These are phyloP conservation scores for Rhegmatorhina hoffmannsi DNA, from an alignment of 2,113 vertebrate species.

Conservation along the genomic window DNA sequence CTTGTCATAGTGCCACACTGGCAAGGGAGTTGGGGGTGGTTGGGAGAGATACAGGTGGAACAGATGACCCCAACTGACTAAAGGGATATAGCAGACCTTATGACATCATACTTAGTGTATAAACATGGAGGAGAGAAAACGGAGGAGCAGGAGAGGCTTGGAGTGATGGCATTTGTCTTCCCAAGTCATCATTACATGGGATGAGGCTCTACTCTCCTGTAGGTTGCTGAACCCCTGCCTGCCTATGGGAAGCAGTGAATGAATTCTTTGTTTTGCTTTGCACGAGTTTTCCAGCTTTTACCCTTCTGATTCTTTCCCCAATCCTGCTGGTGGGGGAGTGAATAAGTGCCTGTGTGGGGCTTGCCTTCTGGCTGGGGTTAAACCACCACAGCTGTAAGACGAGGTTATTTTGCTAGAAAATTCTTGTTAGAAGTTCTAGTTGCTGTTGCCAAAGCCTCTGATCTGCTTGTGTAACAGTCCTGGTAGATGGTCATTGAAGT, in stretches of 20 bases:
- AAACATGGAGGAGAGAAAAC: background rate
- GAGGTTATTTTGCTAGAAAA: background rate
- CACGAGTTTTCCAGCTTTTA: background rate
- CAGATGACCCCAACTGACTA: background rate
- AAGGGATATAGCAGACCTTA: rapidly evolving
- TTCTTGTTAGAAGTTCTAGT: background rate
- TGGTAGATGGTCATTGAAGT: background rate
- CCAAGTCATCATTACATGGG: background rate
- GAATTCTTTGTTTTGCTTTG: background rate
- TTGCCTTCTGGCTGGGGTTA: background rate
- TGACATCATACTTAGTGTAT: no score
- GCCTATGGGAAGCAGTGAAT: background rate
- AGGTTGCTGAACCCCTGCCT: background rate
- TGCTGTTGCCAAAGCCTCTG: background rate
- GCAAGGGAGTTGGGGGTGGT: background rate
- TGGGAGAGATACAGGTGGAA: background rate
- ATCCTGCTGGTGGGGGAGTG: background rate
- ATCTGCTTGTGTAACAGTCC: background rate
- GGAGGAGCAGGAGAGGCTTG: background rate
- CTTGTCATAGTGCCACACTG: rapidly evolving
- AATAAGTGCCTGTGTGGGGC: rapidly evolving
- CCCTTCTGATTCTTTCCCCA: rapidly evolving
- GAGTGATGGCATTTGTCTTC: background rate
- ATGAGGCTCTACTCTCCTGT: background rate
- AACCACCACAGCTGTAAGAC: background rate